Percentiles rank a stretch among this genome's conserved stretches.
phyloP scores from a whole-genome alignment of 2,797 vertebrate genomes.

The Spondyliosoma cantharus region DNA sequence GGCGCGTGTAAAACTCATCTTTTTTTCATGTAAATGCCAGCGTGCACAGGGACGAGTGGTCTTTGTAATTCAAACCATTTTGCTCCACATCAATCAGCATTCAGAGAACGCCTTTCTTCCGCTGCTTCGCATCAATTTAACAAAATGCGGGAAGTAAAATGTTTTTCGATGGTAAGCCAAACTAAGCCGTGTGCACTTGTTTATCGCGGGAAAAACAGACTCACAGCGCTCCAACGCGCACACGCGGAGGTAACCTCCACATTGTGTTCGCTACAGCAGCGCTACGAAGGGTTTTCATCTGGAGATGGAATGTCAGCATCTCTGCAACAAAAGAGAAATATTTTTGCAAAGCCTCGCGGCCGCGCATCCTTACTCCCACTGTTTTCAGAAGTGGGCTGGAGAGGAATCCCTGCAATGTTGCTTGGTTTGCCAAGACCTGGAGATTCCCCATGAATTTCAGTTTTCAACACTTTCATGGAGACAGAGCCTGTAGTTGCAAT shows the following conservation, averaged over 20 bases:
- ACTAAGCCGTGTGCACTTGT: neutral
- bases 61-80: constrained; percentile 12
- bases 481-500: neutral
- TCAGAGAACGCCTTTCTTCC: neutral
- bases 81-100: neutral
- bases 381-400: constrained; percentile 68
- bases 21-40: constrained; percentile 23
- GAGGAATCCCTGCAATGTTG: constrained; percentile 75
- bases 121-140: neutral
- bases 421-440: constrained; percentile 53
- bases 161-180: neutral
- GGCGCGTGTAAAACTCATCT: neutral
- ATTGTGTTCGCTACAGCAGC: too few relatives aligned
- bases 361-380: constrained; percentile 52
- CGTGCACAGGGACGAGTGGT: neutral
- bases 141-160: neutral
- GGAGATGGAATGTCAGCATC: constrained; percentile 32
- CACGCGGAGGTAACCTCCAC: neutral
- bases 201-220: neutral
- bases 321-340: constrained; percentile 24
- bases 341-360: constrained; percentile 34
- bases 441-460: constrained; percentile 56
- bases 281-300: constrained; percentile 23
- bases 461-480: constrained; percentile 6
- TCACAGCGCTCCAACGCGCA: neutral